A percentile compares a stretch with the other conserved stretches of the same genome.
Conservation (phyloP, 1,140 invertebrate species). For the Lepidostoma basale region DNA sequence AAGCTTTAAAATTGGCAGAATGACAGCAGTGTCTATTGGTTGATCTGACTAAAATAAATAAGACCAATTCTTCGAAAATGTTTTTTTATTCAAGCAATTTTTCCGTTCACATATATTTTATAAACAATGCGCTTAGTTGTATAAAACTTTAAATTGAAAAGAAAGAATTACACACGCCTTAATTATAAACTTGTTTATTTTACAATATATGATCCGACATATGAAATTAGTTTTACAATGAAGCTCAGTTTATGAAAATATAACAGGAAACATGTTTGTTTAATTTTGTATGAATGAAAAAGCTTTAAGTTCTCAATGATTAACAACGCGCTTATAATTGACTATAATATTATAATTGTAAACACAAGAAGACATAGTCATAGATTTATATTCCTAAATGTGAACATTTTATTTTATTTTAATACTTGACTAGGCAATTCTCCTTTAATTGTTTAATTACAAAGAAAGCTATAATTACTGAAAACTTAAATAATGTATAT, state of each 20-base stretch:
- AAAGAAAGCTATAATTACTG: background rate
- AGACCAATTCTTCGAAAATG: slow-evolving; percentile 39
- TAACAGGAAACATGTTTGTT: background rate
- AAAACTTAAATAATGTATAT: background rate
- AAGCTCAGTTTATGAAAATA: background rate
- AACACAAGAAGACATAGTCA: background rate
- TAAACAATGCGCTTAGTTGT: slow-evolving; percentile 41
- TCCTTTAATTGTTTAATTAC: background rate
- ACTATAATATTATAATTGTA: background rate
- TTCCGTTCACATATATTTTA: slow-evolving; percentile 41
- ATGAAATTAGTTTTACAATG: background rate
- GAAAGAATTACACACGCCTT: slow-evolving; percentile 32
- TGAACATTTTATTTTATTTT: background rate
- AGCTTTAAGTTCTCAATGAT: background rate
- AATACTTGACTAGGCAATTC: background rate
- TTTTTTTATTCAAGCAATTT: slow-evolving; percentile 40
- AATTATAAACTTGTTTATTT: slow-evolving; percentile 9
- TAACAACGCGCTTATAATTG: background rate
- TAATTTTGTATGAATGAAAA: background rate
- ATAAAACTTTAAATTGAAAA: slow-evolving; percentile 26
- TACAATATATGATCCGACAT: background rate
- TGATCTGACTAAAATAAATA: too few species aligned
- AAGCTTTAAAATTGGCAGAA: too few species aligned
- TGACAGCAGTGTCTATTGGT: too few species aligned
- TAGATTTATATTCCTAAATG: background rate